These are phyloP conservation scores for Calcarius lapponicus DNA, from an alignment of 2,797 vertebrate genomes.

Conservation along the genomic window DNA sequence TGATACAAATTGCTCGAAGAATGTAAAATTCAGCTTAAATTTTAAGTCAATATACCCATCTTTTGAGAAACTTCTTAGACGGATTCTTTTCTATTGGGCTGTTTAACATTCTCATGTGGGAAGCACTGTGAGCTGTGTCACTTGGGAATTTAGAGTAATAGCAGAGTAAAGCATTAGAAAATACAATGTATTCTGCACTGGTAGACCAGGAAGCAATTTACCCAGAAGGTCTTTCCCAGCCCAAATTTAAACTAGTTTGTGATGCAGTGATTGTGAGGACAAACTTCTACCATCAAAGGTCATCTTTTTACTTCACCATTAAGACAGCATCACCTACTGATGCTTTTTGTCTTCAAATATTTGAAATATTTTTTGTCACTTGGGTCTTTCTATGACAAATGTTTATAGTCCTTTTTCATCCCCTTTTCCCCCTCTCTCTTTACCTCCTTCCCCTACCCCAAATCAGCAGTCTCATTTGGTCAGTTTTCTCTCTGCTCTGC, in stretches of 20 bases:
- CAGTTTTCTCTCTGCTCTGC: neutral
- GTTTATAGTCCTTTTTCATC: neutral
- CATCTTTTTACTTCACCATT: neutral
- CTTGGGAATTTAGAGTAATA: neutral
- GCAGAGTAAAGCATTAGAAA: neutral
- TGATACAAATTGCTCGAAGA: neutral
- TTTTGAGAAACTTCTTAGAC: neutral
- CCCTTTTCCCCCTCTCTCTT: rapidly evolving
- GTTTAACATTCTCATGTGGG: neutral
- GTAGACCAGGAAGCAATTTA: neutral
- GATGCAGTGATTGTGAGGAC: neutral
- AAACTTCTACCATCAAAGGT: neutral
- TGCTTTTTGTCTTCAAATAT: neutral
- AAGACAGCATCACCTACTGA: neutral
- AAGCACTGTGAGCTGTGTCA: neutral
- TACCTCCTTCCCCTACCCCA: neutral
- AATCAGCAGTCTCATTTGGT: neutral
- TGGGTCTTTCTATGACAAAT: neutral
- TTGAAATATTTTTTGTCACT: neutral
- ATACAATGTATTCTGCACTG: neutral
- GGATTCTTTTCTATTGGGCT: neutral
- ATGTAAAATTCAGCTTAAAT: neutral
- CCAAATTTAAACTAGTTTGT: neutral
- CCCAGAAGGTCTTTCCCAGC: neutral
- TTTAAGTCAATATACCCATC: neutral